Conservation (phyloP, 2,113 vertebrate genomes). For the Ictidomys tridecemlineatus region DNA sequence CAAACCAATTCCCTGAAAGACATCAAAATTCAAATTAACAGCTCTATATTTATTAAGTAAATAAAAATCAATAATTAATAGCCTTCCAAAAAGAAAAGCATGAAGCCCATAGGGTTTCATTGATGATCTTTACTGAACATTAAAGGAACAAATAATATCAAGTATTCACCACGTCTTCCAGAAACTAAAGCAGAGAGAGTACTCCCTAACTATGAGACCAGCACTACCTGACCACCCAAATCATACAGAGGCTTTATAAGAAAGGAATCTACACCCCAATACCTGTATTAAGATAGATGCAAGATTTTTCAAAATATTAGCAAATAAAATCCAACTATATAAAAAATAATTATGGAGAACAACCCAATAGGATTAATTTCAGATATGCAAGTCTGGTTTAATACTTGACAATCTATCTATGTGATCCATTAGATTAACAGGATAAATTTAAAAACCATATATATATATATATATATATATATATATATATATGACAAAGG, state of each 20-base stretch:
- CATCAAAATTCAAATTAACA: slow-evolving; percentile 3
- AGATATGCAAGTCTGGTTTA: background rate
- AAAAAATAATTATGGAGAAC: background rate
- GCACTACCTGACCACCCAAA: background rate
- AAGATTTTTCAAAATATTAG: background rate
- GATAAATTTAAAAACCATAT: background rate
- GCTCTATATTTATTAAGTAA: background rate
- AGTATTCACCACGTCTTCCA: background rate
- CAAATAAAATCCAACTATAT: background rate
- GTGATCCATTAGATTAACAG: background rate
- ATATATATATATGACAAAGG: too few species aligned
- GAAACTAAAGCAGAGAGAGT: background rate
- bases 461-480: too few species aligned
- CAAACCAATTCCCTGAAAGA: background rate
- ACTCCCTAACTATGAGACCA: background rate
- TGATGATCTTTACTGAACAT: background rate
- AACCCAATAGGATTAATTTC: background rate
- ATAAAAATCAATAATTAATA: slow-evolving; percentile 13
- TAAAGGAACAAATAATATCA: background rate
- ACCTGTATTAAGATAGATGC: background rate
- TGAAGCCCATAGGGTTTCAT: background rate
- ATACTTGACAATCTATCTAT: background rate
- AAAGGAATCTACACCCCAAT: background rate
- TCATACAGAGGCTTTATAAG: background rate
- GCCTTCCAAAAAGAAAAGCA: background rate